Evolutionary conservation across 2,113 vertebrate species (phyloP).

Genomic region (Nycticryphes semicollaris): DNA sequence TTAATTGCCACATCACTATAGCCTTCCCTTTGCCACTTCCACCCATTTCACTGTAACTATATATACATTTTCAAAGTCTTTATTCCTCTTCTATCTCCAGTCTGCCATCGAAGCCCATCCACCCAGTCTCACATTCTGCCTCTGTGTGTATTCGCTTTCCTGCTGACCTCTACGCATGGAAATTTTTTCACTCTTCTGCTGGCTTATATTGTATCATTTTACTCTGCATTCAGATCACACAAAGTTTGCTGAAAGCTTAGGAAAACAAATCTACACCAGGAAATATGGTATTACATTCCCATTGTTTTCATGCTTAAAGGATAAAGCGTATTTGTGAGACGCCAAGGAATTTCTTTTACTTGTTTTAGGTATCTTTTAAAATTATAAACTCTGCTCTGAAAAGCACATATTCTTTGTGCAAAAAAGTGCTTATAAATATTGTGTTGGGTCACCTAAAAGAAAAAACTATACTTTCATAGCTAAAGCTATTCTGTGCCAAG

Average conservation of each 20-base stretch:
- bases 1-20: not conserved
- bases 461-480: not conserved
- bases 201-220: not conserved
- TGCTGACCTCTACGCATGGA: not conserved
- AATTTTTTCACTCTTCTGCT: not conserved
- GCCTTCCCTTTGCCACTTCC: not conserved
- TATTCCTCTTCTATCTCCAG: not conserved
- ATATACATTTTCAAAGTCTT: not conserved
- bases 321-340: not conserved
- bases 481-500: not conserved
- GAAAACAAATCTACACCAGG: not conserved
- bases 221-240: not conserved
- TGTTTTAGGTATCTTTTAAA: not conserved
- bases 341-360: not conserved
- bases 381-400: not conserved
- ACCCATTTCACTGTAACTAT: not conserved
- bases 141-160: not conserved
- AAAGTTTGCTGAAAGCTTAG: not conserved
- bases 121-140: not conserved
- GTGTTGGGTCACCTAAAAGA: not conserved
- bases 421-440: not conserved
- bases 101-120: not conserved
- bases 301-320: not conserved
- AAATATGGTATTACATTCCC: not conserved
- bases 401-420: not conserved